A percentile compares a stretch with the other conserved stretches of the same genome.
phyloP scores from a whole-genome alignment of 1,140 invertebrate species.

The Drosophila nasuta region DNA sequence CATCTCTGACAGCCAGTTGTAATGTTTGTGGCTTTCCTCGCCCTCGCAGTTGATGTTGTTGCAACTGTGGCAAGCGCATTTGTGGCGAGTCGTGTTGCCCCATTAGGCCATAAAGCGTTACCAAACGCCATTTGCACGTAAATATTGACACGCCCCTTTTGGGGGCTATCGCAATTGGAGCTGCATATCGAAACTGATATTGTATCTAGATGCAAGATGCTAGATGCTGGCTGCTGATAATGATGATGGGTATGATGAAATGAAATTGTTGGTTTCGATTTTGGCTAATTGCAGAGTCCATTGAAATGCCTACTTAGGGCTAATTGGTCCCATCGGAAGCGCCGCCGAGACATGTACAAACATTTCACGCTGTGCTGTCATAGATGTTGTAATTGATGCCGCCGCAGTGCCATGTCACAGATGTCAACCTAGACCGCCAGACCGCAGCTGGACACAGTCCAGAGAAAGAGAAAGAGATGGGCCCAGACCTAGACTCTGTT shows the following conservation, averaged over 20 bases:
- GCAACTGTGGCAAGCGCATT: conserved; percentile 37
- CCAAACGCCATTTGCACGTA: conserved; percentile 75
- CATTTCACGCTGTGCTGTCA: conserved; percentile 82
- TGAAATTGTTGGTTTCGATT: conserved; percentile 78
- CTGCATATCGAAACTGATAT: conserved; percentile 42
- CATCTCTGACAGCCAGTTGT: conserved; percentile 20
- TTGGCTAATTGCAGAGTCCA: conserved; percentile 80
- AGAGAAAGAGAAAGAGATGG: conserved; percentile 11
- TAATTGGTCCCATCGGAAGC: conserved; percentile 81
- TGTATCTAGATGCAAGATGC: conserved; percentile 39
- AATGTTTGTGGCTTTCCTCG: background rate
- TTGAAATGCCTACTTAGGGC: conserved; percentile 80
- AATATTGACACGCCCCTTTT: conserved; percentile 57
- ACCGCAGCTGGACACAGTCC: conserved; percentile 2
- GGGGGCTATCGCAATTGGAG: conserved; percentile 23
- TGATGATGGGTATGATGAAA: conserved; percentile 60
- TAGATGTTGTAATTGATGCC: conserved; percentile 82
- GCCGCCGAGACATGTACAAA: conserved; percentile 80
- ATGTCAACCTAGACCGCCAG: conserved; percentile 59
- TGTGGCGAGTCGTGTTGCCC: conserved; percentile 59
- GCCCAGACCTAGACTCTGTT: conserved; percentile 21
- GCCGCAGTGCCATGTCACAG: conserved; percentile 78
- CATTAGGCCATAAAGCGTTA: conserved; percentile 77
- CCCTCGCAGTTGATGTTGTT: conserved; percentile 4
- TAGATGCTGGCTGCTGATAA: conserved; percentile 46